Evolutionary conservation across 2,113 vertebrate species (phyloP), one percentile per base, ranked within the genome.

Genomic region (Peucedramus taeniatus): DNA sequence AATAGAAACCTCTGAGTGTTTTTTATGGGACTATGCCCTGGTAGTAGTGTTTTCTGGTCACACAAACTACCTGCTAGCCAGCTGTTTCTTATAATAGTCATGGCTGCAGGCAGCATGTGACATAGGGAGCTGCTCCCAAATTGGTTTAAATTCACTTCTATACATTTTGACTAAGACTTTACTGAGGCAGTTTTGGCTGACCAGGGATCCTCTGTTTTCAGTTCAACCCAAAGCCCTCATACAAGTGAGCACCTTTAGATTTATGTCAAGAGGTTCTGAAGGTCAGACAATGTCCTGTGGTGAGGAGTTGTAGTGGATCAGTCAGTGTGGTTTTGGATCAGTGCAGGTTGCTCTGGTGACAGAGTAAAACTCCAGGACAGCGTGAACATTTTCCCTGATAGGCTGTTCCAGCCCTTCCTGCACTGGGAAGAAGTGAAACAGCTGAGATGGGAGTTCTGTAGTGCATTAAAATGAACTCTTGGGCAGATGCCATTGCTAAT

Each of bases 291-390:
- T 3, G 2, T 53, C 20, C 10, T 30, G 13, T 6, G 20, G 8
- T 1, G 0, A 61, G 11, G 0, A 61, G 12, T 11, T 11, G 3
- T 13, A 26, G 10, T 6, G 1, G 7, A 53, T 18, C 11, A 23
- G 45, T 4, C 44, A 64, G 18, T 17, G 16, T 37, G 0, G 1
- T 19, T 13, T 8, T 51, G n/a, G 31, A 21, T 24, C 33, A 8
- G 28, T 12, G 40, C 33, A 49, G n/a, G 28, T 12, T 70, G 7
- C 31, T 77, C 20, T 18, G 42, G 39, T 65, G 83, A 5, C 16
- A 19, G 13, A 17, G 12, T 44, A 15, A 7, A 65, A 49, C n/a
- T 50, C 18, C 68, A 59, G 39, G 8, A 18, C 11, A 19, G 2
- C 1, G 21, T 21, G 37, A 37, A 4, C 0, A 0, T 6, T 50